Percentiles rank a stretch among this genome's conserved stretches.
Evolutionary conservation across 2,888 invertebrate genomes (phyloP).

Genomic region (Ochropacha duplaris): DNA sequence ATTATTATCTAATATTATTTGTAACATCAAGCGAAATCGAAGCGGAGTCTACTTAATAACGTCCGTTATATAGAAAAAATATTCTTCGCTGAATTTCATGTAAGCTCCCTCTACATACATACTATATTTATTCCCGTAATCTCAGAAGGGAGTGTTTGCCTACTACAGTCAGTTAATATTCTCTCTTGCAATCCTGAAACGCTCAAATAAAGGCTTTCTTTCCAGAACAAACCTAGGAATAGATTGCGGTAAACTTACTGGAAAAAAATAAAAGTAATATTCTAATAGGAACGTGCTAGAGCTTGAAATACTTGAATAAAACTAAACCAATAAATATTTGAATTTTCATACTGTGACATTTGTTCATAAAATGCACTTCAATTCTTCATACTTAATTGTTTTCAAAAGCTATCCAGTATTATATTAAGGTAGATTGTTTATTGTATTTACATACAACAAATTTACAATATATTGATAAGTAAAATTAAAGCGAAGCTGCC

Average conservation of each 20-base stretch:
- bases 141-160: background rate
- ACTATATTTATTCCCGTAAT: background rate
- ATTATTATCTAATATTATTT: too few relatives aligned
- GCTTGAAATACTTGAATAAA: background rate
- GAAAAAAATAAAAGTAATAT: background rate
- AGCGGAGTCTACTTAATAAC: too few relatives aligned
- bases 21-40: too few relatives aligned
- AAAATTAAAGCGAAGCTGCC: too few relatives aligned
- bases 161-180: background rate
- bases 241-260: background rate
- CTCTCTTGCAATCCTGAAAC: background rate
- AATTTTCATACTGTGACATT: background rate
- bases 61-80: too few relatives aligned
- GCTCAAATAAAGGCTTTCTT: background rate
- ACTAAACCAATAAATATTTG: background rate
- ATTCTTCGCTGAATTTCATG: background rate
- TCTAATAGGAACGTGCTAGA: background rate
- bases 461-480: too few relatives aligned
- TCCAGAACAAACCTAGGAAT: background rate
- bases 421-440: too few relatives aligned
- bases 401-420: background rate
- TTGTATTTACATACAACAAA: too few relatives aligned
- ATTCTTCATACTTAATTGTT: too few relatives aligned
- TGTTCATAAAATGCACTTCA: too few relatives aligned
- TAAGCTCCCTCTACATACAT: background rate